phyloP scores from a whole-genome alignment of 2,113 vertebrate species.

The Actinemys pallida region DNA sequence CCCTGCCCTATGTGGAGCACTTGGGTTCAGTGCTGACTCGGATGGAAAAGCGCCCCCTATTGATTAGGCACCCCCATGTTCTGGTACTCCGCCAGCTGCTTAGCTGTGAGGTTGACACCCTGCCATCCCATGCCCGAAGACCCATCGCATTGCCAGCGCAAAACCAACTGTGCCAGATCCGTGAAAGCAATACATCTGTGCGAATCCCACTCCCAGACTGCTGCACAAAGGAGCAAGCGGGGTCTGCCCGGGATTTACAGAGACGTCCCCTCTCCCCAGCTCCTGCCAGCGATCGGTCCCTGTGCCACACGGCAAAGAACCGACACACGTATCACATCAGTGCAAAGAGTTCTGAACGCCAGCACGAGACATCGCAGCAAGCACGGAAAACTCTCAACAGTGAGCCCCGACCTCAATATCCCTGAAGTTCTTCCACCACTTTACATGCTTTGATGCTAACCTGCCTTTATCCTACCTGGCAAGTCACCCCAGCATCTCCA shows the following conservation, averaged over 20 bases:
- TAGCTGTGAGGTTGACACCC: not conserved
- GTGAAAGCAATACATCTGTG: not conserved
- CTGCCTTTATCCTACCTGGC: not conserved
- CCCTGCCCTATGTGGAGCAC: no score
- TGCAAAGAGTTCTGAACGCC: not conserved
- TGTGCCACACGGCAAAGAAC: not conserved
- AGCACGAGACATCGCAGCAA: not conserved
- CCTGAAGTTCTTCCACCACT: rapidly evolving
- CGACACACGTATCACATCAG: not conserved
- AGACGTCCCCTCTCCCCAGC: not conserved
- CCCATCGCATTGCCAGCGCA: not conserved
- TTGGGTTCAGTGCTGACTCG: not conserved
- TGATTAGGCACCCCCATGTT: not conserved
- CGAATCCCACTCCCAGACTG: not conserved
- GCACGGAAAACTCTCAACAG: not conserved
- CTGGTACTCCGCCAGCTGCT: not conserved
- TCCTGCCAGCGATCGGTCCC: not conserved
- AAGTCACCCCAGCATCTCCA: not conserved
- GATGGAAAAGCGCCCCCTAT: not conserved
- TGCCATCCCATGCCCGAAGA: rapidly evolving
- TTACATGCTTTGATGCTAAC: not conserved
- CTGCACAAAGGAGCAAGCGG: conserved; percentile 34
- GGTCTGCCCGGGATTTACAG: not conserved
- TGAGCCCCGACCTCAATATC: not conserved
- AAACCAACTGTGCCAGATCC: rapidly evolving